Conservation (phyloP, 2,888 invertebrate genomes). For the Polydrusus tereticollis region DNA sequence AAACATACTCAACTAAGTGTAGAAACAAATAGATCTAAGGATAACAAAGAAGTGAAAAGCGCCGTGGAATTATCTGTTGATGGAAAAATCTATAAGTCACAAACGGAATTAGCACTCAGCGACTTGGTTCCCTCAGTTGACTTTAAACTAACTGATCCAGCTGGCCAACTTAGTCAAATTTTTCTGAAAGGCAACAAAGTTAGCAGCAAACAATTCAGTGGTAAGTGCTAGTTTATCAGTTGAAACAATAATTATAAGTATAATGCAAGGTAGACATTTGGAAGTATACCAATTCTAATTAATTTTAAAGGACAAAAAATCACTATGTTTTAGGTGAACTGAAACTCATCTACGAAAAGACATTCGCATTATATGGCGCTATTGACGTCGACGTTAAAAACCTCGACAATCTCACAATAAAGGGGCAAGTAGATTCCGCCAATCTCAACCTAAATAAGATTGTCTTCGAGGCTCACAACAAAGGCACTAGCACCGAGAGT, state of each 20-base stretch:
- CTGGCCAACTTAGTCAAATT: slow-evolving; percentile 64
- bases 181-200: slow-evolving; percentile 67
- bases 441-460: slow-evolving; percentile 76
- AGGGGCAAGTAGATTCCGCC: slow-evolving; percentile 74
- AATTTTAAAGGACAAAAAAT: no score
- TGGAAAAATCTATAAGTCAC: slow-evolving; percentile 72
- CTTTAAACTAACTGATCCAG: slow-evolving; percentile 71
- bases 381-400: slow-evolving; percentile 72
- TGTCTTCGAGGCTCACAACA: slow-evolving; percentile 74
- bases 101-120: slow-evolving; percentile 70
- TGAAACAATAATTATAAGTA: no score
- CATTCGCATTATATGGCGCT: slow-evolving; percentile 70
- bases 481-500: slow-evolving; percentile 71
- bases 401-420: slow-evolving; percentile 76
- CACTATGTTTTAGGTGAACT: slow-evolving; percentile 65
- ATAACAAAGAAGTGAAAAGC: slow-evolving; percentile 59
- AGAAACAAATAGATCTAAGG: slow-evolving; percentile 63
- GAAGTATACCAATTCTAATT: no score
- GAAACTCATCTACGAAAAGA: slow-evolving; percentile 61
- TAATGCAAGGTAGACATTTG: no score
- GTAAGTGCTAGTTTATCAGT: slow-evolving; percentile 29
- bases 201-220: slow-evolving; percentile 72
- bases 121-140: slow-evolving; percentile 72
- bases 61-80: slow-evolving; percentile 70
- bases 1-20: slow-evolving; percentile 57